Conservation (phyloP, 2,113 vertebrate genomes). For the Prochilodus magdalenae region DNA sequence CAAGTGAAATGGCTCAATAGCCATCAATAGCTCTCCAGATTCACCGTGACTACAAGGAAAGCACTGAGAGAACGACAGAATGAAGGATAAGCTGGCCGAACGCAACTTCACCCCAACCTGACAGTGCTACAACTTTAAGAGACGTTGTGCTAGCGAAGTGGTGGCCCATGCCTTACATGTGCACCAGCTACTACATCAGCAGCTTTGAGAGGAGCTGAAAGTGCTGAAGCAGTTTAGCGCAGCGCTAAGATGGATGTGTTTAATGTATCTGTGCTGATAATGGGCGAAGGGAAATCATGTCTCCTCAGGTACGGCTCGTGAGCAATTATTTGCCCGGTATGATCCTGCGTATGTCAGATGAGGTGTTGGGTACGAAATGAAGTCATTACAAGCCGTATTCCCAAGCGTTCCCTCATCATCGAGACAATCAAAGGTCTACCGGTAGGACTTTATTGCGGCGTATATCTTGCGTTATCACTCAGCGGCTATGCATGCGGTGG, state of each 20-base stretch:
- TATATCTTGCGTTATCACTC: background rate
- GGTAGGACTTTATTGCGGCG: background rate
- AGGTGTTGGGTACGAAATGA: slow-evolving; percentile 15
- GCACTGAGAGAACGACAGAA: too few relatives aligned
- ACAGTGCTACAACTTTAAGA: background rate
- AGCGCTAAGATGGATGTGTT: slow-evolving; percentile 39
- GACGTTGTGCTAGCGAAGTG: background rate
- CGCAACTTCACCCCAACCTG: background rate
- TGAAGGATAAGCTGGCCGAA: too few relatives aligned
- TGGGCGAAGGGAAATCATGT: slow-evolving; percentile 23
- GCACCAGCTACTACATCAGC: slow-evolving; percentile 33
- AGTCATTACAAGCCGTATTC: slow-evolving; percentile 12
- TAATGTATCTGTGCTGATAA: slow-evolving; percentile 34
- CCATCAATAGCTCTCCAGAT: too few relatives aligned
- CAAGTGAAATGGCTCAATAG: too few relatives aligned
- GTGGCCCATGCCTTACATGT: background rate
- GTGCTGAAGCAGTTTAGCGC: slow-evolving; percentile 14
- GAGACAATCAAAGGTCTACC: background rate
- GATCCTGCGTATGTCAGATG: slow-evolving; percentile 3
- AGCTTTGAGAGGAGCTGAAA: slow-evolving; percentile 18
- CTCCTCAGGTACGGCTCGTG: slow-evolving; percentile 14
- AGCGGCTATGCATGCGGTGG: background rate
- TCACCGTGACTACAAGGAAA: background rate
- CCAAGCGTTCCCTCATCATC: background rate
- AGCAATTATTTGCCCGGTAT: slow-evolving; percentile 29